Evolutionary conservation across 2,888 invertebrate genomes (phyloP), one percentile per base, ranked within the genome.

Genomic region (Melipona beecheii): DNA sequence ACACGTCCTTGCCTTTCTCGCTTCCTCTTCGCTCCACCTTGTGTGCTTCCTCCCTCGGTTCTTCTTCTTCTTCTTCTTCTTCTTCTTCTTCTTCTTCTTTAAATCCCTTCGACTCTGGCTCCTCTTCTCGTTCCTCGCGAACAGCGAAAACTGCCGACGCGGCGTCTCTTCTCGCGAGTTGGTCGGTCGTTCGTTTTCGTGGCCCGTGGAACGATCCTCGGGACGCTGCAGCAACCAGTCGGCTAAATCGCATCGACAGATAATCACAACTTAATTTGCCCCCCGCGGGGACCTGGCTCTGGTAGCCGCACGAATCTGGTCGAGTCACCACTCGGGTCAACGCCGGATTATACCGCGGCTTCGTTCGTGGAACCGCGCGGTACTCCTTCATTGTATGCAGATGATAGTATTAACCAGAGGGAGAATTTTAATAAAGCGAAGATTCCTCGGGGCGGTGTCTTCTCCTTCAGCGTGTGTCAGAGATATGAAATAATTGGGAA

Each of bases 231-330:
- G 87, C 90, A 73, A 62, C 52, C n/a, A n/a, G 36, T 15, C 92
- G 92, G 90, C 91, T 94, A 93, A 94, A 93, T 94, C 93, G 92
- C 93, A 94, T 94, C 93, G 93, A 94, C 94, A 93, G 94, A 94
- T 94, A 93, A 94, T 94, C 94, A 93, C 93, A 94, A 94, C 94
- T 94, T 94, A 94, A 94, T 94, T 94, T 93, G 91, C 94, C 93
- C 92, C 94, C 94, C 91, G 93, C 90, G 80, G 93, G 75, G 13
- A 21, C 90, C 72, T 49, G 69, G 85, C 62, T 75, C 78, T 90
- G 87, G 86, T 88, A 90, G 88, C 86, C 75, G 69, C 75, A 71
- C 74, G 83, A 86, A 90, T 86, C 66, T 73, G 73, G 73, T 54
- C 77, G 77, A 88, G 90, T 89, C 89, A 89, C 86, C 77, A 17